Evolutionary conservation across 2,888 invertebrate species (phyloP), one percentile per base, ranked within the genome.

Genomic region (Ecdyonurus torrentis): DNA sequence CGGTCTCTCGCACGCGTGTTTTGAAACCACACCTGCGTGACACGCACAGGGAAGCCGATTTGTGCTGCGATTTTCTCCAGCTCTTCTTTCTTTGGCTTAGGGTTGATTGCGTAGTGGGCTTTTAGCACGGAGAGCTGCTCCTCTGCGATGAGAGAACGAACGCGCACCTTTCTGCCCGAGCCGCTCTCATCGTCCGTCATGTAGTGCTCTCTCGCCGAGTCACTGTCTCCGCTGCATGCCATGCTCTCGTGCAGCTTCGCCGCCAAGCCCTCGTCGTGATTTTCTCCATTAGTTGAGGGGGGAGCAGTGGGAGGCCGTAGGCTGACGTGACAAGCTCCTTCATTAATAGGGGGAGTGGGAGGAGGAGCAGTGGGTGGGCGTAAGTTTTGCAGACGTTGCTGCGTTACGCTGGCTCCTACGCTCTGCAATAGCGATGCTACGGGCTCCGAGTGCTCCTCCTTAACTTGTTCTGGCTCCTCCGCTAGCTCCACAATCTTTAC

Each of bases 51-150:
- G 68, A 83, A 81, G 63, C 79, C 78, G 61, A 83, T 79, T 69
- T 79, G 78, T 66, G 88, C 84, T 1, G 95, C 95, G 69, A 99
- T 91, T 72, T 87, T 83, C 61, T 88, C 86, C 69, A 98, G 85
- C 72, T 97, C 97, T 69, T 94, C 94, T 60, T 95, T 87, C 71
- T 92, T 92, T 1, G 99, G 98, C 65, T 95, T 83, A 7, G 95
- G 89, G 76, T 99, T 97, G 22, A 86, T 75, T 61, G 88, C 81
- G 74, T 96, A 99, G 73, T 93, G 90, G 66, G 89, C 86, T 72
- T 92, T 92, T 62, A 99, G 80, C 63, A 93, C 82, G 58, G 85
- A 83, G 71, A 96, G 84, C 74, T 98, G 97, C 72, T 94, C 93
- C 71, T 97, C 97, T 58, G 90, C 92, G 66, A 99, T 89, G 66